Evolutionary conservation across 2,888 invertebrate genomes (phyloP).

Genomic region (Hypercompe scribonia): DNA sequence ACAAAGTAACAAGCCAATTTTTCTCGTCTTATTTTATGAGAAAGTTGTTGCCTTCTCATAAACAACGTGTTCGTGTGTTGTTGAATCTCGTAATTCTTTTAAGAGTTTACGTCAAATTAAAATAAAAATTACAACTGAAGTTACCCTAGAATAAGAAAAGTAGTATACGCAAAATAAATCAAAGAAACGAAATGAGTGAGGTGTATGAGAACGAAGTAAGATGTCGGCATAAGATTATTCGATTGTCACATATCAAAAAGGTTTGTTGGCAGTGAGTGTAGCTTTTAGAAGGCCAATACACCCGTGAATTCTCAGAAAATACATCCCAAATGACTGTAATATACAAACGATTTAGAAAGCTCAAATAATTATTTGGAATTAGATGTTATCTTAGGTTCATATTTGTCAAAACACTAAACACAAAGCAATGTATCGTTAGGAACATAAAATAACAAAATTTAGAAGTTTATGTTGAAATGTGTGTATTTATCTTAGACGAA

Average conservation of each 20-base stretch:
- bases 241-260: conserved; percentile 1
- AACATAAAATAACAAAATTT: neutral
- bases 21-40: neutral
- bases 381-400: neutral
- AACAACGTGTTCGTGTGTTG: neutral
- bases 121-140: neutral
- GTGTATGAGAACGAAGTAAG: neutral
- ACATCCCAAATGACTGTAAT: neutral
- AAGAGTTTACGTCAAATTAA: neutral
- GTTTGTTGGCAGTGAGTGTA: neutral
- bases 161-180: no score
- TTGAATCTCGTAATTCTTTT: neutral
- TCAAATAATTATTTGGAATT: neutral
- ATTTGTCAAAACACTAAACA: neutral
- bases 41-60: neutral
- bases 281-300: neutral
- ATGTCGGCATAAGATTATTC: neutral
- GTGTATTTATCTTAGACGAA: no score
- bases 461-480: no score
- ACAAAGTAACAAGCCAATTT: neutral
- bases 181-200: neutral
- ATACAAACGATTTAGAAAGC: neutral
- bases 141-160: neutral
- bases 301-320: neutral
- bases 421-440: neutral